Evolutionary conservation across 2,888 invertebrate genomes (phyloP).

Genomic region (Gisinianus flammeolus): DNA sequence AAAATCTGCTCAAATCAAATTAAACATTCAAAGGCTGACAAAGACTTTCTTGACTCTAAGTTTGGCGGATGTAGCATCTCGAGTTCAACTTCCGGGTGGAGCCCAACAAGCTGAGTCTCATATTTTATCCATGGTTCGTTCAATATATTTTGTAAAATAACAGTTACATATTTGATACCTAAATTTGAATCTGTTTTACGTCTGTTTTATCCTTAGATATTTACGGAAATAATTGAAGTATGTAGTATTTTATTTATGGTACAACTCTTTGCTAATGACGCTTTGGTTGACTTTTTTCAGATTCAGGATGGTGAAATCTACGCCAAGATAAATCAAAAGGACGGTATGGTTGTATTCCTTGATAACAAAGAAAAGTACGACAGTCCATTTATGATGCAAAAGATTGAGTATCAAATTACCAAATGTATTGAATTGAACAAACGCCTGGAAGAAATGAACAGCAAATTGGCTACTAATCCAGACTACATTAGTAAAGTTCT

Average conservation of each 20-base stretch:
- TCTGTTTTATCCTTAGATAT: no score
- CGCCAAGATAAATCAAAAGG: slow-evolving; percentile 95
- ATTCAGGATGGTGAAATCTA: slow-evolving; percentile 97
- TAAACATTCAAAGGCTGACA: slow-evolving; percentile 94
- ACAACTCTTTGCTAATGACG: no score
- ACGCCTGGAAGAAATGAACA: slow-evolving; percentile 51
- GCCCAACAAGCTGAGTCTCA: slow-evolving; percentile 90
- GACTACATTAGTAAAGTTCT: slow-evolving; percentile 49
- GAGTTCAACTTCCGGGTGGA: slow-evolving; percentile 79
- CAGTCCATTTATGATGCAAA: slow-evolving; percentile 83
- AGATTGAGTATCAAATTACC: slow-evolving; percentile 73
- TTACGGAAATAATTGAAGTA: no score
- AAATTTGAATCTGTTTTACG: no score
- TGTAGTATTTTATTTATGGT: no score
- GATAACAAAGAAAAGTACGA: slow-evolving; percentile 96
- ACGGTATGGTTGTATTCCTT: slow-evolving; percentile 96
- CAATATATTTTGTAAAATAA: not conserved
- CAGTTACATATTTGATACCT: not conserved
- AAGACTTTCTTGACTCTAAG: slow-evolving; percentile 92
- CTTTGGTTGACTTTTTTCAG: no score
- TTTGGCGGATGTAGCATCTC: slow-evolving; percentile 83
- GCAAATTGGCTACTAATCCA: slow-evolving; percentile 53
- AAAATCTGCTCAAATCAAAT: slow-evolving; percentile 86
- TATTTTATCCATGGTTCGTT: slow-evolving; percentile 80
- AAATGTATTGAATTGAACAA: slow-evolving; percentile 52